Evolutionary conservation across 2,113 vertebrate genomes (phyloP).

Genomic region (Mustelus asterias): DNA sequence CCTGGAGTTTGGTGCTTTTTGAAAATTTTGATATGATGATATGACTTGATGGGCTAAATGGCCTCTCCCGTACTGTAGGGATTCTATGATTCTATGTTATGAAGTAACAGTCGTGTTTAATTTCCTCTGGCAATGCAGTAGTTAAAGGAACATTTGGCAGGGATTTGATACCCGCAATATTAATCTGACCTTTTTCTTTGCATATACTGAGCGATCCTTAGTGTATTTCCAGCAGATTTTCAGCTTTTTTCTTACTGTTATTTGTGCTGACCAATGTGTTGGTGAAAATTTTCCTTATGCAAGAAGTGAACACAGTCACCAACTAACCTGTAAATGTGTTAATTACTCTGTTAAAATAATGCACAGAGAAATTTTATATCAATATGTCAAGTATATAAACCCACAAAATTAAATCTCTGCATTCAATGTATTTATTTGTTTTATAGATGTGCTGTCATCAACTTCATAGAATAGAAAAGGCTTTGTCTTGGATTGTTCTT

Average conservation of each 20-base stretch:
- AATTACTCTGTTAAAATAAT: background rate
- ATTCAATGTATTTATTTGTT: background rate
- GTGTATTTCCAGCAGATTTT: background rate
- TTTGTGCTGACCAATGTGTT: background rate
- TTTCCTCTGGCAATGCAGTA: background rate
- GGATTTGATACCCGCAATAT: background rate
- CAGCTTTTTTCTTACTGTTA: background rate
- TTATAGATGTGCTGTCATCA: background rate
- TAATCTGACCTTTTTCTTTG: background rate
- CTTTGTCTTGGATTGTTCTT: conserved; percentile 11
- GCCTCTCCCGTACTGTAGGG: no score
- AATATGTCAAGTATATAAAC: background rate
- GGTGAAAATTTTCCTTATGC: background rate
- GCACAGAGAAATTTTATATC: background rate
- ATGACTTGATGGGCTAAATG: no score
- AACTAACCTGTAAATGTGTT: background rate
- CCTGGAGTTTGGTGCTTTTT: background rate
- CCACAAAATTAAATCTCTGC: background rate
- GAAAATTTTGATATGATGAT: background rate
- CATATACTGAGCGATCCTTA: background rate
- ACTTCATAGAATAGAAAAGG: background rate
- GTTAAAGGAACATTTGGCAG: background rate
- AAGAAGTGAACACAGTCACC: background rate
- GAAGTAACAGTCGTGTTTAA: background rate
- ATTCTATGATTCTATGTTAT: background rate